Evolutionary conservation across 2,888 invertebrate genomes (phyloP).

Genomic region (Ophioninae sp.): DNA sequence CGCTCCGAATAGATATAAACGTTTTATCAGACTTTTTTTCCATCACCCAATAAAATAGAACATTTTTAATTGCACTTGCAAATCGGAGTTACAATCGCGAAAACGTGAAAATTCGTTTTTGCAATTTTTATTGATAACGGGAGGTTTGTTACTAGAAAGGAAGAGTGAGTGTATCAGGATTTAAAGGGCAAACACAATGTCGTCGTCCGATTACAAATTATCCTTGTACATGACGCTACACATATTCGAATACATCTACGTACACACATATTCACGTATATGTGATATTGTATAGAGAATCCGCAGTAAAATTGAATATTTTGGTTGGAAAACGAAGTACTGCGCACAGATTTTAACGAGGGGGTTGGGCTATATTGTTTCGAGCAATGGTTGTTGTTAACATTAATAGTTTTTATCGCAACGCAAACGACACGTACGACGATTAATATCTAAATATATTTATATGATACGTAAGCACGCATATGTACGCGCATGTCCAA

Average conservation of each 20-base stretch:
- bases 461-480: slow-evolving; percentile 23
- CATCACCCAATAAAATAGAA: not conserved
- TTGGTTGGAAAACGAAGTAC: slow-evolving; percentile 48
- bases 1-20: slow-evolving; percentile 43
- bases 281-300: slow-evolving; percentile 61
- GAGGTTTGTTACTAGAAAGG: slow-evolving; percentile 24
- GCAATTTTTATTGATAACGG: slow-evolving; percentile 16
- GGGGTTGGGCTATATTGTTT: slow-evolving; percentile 35
- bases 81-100: not conserved
- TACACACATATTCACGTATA: slow-evolving; percentile 35
- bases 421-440: slow-evolving; percentile 47
- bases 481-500: slow-evolving; percentile 4
- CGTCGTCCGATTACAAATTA: slow-evolving; percentile 31
- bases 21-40: slow-evolving; percentile 49
- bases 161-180: slow-evolving; percentile 44
- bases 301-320: slow-evolving; percentile 56
- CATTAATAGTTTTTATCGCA: slow-evolving; percentile 60
- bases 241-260: too few relatives aligned
- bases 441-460: slow-evolving; percentile 44
- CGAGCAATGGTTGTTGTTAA: slow-evolving; percentile 60
- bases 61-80: slow-evolving; percentile 35
- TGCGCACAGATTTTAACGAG: slow-evolving; percentile 42
- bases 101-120: not conserved
- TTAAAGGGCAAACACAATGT: slow-evolving; percentile 14
- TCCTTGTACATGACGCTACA: slow-evolving; percentile 52